These are phyloP conservation scores for Lutraria rhynchaena DNA, from an alignment of 1,140 invertebrate species.

Conservation along the genomic window DNA sequence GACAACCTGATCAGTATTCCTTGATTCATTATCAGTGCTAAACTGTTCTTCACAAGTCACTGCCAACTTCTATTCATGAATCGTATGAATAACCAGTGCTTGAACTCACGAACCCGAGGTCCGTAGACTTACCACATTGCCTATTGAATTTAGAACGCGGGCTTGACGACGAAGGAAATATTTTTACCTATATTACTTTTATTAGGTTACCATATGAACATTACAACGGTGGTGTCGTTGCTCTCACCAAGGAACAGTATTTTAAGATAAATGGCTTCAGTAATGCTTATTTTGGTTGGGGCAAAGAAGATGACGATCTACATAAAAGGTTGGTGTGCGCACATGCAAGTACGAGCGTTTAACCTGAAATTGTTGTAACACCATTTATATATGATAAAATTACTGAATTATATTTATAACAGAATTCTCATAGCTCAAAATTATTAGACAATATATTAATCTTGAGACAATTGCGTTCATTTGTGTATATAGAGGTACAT, in stretches of 20 bases:
- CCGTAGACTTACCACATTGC: too few relatives aligned
- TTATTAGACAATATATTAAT: not conserved
- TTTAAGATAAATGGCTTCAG: constrained; percentile 94
- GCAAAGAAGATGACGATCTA: constrained; percentile 78
- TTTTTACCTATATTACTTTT: too few relatives aligned
- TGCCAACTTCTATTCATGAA: too few relatives aligned
- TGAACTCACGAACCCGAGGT: too few relatives aligned
- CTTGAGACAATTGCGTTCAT: too few relatives aligned
- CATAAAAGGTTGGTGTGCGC: constrained; percentile 38
- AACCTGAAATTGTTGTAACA: not conserved
- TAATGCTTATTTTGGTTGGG: constrained; percentile 93
- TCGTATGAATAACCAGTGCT: too few relatives aligned
- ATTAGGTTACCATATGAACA: constrained; percentile 64
- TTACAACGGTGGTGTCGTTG: constrained; percentile 70
- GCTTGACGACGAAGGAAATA: too few relatives aligned
- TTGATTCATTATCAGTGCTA: too few relatives aligned
- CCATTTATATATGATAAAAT: not conserved
- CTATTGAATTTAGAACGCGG: too few relatives aligned
- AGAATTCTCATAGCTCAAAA: not conserved
- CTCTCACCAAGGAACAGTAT: constrained; percentile 84
- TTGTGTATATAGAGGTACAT: too few relatives aligned
- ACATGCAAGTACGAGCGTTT: not conserved
- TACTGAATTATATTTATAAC: not conserved
- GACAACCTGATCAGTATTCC: too few relatives aligned
- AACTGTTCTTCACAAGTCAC: too few relatives aligned